phyloP scores from a whole-genome alignment of 2,888 invertebrate species.

The Phyllotreta cruciferae region DNA sequence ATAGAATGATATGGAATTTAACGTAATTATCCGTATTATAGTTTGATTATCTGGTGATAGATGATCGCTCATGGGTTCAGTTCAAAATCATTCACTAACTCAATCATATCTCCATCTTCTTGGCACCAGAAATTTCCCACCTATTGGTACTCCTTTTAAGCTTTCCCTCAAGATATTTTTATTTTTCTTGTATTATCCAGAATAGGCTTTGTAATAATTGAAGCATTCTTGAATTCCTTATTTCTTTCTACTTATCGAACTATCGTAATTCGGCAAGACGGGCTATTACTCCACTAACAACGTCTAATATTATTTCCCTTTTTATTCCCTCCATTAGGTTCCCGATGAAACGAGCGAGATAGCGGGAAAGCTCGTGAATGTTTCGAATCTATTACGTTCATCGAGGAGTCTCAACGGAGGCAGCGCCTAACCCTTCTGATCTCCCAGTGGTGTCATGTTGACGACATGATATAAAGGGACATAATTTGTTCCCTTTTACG shows the following conservation, averaged over 20 bases:
- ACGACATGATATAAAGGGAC: conserved; percentile 55
- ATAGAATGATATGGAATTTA: conserved; percentile 29
- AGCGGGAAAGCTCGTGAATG: conserved; percentile 20
- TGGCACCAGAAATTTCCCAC: background rate
- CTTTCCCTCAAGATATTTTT: too few relatives aligned
- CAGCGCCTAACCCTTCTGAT: conserved; percentile 52
- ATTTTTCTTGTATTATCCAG: too few relatives aligned
- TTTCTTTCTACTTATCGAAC: too few relatives aligned
- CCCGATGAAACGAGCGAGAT: conserved; percentile 15
- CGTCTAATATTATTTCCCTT: conserved; percentile 11
- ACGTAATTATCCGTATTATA: conserved; percentile 10
- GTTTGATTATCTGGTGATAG: conserved; percentile 14
- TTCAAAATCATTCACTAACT: too few relatives aligned
- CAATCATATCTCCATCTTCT: too few relatives aligned
- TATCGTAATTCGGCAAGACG: too few relatives aligned
- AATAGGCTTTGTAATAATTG: too few relatives aligned
- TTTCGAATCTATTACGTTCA: conserved; percentile 31
- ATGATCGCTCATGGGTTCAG: too few relatives aligned
- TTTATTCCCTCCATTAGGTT: conserved; percentile 24
- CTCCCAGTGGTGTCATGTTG: conserved; percentile 53
- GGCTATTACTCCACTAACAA: too few relatives aligned
- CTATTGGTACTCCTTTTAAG: background rate
- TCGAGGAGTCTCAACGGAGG: conserved; percentile 36
- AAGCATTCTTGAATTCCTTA: too few relatives aligned
- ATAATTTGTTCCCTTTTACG: conserved; percentile 55